Percentiles rank a stretch among this genome's conserved stretches.
phyloP scores from a whole-genome alignment of 2,797 vertebrate genomes.

The Sparidentex hasta region DNA sequence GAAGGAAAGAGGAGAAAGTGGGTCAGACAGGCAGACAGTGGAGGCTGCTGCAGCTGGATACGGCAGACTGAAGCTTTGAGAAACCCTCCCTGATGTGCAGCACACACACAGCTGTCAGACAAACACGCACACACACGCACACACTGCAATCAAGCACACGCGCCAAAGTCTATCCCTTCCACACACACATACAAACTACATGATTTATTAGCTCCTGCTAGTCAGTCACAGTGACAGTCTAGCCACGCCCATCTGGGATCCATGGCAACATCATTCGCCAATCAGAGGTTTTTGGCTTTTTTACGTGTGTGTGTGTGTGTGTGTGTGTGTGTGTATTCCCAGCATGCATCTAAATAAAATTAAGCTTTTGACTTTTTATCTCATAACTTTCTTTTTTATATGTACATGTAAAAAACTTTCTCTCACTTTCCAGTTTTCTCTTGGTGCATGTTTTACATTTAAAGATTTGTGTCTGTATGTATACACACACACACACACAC shows the following conservation, averaged over 20 bases:
- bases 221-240: slow-evolving; percentile 47
- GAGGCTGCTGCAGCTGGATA: slow-evolving; percentile 70
- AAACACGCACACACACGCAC: slow-evolving; percentile 16
- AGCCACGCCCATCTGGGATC: slow-evolving; percentile 65
- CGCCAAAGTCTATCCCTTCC: slow-evolving; percentile 41
- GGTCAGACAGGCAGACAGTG: slow-evolving; percentile 74
- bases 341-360: slow-evolving; percentile 20
- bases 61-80: slow-evolving; percentile 66
- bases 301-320: slow-evolving; percentile 22
- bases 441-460: not conserved
- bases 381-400: slow-evolving; percentile 5
- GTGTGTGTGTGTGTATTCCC: slow-evolving; percentile 10
- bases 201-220: slow-evolving; percentile 76
- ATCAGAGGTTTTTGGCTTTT: slow-evolving; percentile 41
- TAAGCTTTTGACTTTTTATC: not conserved
- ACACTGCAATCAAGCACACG: slow-evolving; percentile 28
- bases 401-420: slow-evolving; percentile 22
- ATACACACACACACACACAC: slow-evolving; percentile 10
- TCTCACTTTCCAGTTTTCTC: not conserved
- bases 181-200: slow-evolving; percentile 64
- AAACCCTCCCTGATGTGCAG: slow-evolving; percentile 53
- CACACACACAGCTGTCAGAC: not conserved
- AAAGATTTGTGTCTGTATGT: not conserved
- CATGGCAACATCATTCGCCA: slow-evolving; percentile 68
- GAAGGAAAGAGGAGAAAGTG: slow-evolving; percentile 65